These are phyloP conservation scores for Lochmaea crataegi DNA, from an alignment of 2,888 invertebrate genomes.

Conservation along the genomic window DNA sequence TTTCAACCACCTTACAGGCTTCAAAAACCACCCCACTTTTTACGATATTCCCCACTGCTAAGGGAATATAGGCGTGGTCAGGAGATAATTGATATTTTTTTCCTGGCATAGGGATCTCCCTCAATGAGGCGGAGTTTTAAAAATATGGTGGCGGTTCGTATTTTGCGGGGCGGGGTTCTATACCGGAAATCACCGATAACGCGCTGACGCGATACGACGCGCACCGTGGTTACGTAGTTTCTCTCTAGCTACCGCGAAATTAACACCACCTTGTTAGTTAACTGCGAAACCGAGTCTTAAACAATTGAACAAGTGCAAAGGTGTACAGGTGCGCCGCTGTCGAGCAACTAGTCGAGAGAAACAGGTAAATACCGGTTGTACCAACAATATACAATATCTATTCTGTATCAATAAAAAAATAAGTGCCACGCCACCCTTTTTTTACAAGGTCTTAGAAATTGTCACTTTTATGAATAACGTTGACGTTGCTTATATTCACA, in stretches of 20 bases:
- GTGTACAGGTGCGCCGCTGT: slow-evolving; percentile 37
- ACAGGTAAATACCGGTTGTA: slow-evolving; percentile 34
- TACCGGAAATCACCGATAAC: slow-evolving; percentile 60
- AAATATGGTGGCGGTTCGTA: slow-evolving; percentile 59
- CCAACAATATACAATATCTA: background rate
- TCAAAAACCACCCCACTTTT: slow-evolving; percentile 47
- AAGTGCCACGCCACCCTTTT: too few species aligned
- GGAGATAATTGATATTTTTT: slow-evolving; percentile 59
- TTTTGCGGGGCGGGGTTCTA: slow-evolving; percentile 59
- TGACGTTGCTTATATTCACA: background rate
- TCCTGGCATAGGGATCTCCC: slow-evolving; percentile 52
- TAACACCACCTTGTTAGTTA: slow-evolving; percentile 30
- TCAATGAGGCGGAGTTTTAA: slow-evolving; percentile 62
- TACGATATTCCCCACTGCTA: slow-evolving; percentile 45
- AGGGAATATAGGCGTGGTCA: slow-evolving; percentile 56
- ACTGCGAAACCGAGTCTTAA: slow-evolving; percentile 31
- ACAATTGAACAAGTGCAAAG: slow-evolving; percentile 40
- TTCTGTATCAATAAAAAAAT: background rate
- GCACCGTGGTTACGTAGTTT: slow-evolving; percentile 47
- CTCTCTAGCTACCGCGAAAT: slow-evolving; percentile 48
- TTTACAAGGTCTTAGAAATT: too few species aligned
- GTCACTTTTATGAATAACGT: background rate
- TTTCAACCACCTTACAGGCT: slow-evolving; percentile 26
- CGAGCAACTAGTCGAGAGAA: slow-evolving; percentile 10
- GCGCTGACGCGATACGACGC: slow-evolving; percentile 50